Percentiles rank a stretch among this genome's conserved stretches.
These are phyloP conservation scores for Podarcis siculus DNA, from an alignment of 2,797 vertebrate species.

Conservation along the genomic window DNA sequence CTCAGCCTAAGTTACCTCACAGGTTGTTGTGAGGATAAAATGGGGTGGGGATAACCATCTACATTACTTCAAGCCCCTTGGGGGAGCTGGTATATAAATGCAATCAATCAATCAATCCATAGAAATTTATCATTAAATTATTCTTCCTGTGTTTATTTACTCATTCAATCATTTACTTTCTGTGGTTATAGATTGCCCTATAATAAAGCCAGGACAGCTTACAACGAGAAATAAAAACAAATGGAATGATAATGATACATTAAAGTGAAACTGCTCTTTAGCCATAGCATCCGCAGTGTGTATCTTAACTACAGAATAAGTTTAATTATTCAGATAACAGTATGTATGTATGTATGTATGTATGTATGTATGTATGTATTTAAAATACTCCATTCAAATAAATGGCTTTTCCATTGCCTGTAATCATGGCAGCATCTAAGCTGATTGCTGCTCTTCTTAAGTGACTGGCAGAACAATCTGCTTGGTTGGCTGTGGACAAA, in stretches of 20 bases:
- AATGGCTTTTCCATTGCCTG: slow-evolving; percentile 34
- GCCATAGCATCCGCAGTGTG: not conserved
- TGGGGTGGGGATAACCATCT: no score
- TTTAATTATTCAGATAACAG: not conserved
- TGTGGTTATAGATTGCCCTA: not conserved
- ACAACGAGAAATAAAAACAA: not conserved
- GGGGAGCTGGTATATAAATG: no score
- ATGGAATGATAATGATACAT: not conserved
- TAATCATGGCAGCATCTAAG: slow-evolving; percentile 44
- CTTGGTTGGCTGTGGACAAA: slow-evolving; percentile 55
- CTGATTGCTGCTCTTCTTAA: slow-evolving; percentile 53
- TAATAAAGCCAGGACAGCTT: not conserved
- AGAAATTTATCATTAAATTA: not conserved
- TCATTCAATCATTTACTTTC: not conserved
- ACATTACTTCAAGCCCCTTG: no score
- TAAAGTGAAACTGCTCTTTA: not conserved
- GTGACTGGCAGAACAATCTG: slow-evolving; percentile 56
- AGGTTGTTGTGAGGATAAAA: no score
- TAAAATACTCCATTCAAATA: not conserved
- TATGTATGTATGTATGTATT: no score
- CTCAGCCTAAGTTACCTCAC: no score
- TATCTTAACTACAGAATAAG: not conserved
- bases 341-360: no score
- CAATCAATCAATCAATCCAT: not conserved
- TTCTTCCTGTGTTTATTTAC: not conserved